phyloP scores from a whole-genome alignment of 2,888 invertebrate species.

The Cheilosia impressa region DNA sequence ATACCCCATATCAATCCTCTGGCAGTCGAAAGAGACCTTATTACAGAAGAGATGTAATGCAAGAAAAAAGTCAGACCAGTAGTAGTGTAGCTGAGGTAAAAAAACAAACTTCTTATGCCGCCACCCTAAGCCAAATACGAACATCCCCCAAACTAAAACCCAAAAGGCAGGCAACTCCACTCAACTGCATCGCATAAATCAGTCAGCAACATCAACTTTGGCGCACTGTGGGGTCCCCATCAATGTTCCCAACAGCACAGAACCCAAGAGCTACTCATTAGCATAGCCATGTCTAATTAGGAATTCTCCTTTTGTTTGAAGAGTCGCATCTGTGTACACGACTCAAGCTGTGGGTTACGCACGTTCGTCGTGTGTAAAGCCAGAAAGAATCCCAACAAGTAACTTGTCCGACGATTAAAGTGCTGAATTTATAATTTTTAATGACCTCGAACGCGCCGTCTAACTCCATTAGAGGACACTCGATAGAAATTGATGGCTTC shows the following conservation, averaged over 20 bases:
- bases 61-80: no score
- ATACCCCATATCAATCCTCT: no score
- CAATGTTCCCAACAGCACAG: not conserved
- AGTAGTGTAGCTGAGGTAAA: no score
- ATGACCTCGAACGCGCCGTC: constrained; percentile 39
- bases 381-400: constrained; percentile 19
- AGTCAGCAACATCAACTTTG: constrained; percentile 36
- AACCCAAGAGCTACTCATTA: constrained; percentile 45
- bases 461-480: constrained; percentile 53
- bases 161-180: constrained; percentile 1
- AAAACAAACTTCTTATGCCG: no score
- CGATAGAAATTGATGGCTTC: constrained; percentile 62
- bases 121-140: no score
- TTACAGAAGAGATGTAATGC: no score
- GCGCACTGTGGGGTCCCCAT: constrained; percentile 57
- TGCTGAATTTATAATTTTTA: constrained; percentile 69
- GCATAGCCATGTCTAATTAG: constrained; percentile 48
- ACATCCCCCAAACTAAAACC: not conserved
- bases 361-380: constrained; percentile 35
- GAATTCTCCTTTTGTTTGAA: constrained; percentile 49
- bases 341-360: constrained; percentile 12
- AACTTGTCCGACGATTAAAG: constrained; percentile 50
- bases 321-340: constrained; percentile 16
- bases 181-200: constrained; percentile 50
- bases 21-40: no score